These are phyloP conservation scores for Enchytraeus crypticus DNA, from an alignment of 2,888 invertebrate genomes.

Conservation along the genomic window DNA sequence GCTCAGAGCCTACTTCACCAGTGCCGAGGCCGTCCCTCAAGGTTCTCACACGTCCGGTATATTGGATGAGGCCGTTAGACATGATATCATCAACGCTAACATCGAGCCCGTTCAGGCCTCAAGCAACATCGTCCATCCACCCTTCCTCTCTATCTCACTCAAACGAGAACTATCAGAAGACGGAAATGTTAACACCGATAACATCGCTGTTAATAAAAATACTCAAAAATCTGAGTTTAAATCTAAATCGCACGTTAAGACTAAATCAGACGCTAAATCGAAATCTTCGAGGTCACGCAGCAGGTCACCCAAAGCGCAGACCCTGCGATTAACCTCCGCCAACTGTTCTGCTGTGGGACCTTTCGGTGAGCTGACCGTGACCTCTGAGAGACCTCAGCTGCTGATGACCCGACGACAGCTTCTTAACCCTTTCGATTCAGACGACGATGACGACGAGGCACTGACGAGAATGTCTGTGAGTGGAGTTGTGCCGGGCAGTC, in stretches of 20 bases:
- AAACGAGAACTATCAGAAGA: neutral
- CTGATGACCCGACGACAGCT: constrained; percentile 28
- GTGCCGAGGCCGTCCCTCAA: constrained; percentile 53
- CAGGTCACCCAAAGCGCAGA: neutral
- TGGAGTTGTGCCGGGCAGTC: neutral
- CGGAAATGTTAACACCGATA: neutral
- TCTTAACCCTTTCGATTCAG: constrained; percentile 76
- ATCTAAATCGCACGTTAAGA: too few species aligned
- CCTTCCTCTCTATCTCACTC: neutral
- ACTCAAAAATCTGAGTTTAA: too few species aligned
- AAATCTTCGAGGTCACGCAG: neutral
- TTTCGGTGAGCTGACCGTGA: neutral
- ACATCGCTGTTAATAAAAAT: too few species aligned
- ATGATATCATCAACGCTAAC: neutral
- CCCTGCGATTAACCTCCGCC: neutral
- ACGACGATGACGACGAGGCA: constrained; percentile 61
- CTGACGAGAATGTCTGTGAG: neutral
- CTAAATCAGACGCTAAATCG: too few species aligned
- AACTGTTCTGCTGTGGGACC: neutral
- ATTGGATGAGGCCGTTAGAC: too few species aligned
- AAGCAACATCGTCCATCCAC: neutral
- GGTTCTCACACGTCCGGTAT: neutral
- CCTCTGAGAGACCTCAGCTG: neutral
- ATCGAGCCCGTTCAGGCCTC: neutral
- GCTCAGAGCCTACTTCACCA: constrained; percentile 84